phyloP scores from a whole-genome alignment of 2,888 invertebrate species.

The Myathropa florea region DNA sequence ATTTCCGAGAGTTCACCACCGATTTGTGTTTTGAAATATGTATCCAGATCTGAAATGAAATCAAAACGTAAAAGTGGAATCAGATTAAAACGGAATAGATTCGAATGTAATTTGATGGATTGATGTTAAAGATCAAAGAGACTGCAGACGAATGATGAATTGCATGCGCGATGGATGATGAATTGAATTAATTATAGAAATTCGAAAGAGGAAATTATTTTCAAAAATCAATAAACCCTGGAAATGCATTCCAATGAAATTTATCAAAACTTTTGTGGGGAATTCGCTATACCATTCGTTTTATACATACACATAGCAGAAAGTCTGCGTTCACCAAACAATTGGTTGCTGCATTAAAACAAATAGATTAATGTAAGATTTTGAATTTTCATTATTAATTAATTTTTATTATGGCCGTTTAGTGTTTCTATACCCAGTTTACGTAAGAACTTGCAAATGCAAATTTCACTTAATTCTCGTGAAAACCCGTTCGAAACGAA shows the following conservation, averaged over 20 bases:
- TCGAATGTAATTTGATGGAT: not conserved
- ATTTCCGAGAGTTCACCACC: conserved; percentile 74
- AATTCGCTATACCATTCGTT: not conserved
- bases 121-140: not conserved
- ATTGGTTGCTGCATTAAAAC: too few relatives aligned
- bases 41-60: conserved; percentile 78
- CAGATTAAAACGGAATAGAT: not conserved
- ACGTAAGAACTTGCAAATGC: too few relatives aligned
- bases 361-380: too few relatives aligned
- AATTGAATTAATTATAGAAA: not conserved
- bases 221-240: not conserved
- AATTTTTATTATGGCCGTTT: too few relatives aligned
- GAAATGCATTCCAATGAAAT: not conserved
- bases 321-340: too few relatives aligned
- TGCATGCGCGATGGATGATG: not conserved
- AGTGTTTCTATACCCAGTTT: too few relatives aligned
- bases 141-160: not conserved
- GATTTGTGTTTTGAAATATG: conserved; percentile 79
- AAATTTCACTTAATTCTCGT: too few relatives aligned
- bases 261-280: not conserved
- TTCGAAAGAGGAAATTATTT: not conserved
- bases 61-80: not conserved
- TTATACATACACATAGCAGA: too few relatives aligned
- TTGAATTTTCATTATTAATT: too few relatives aligned
- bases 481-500: too few relatives aligned